Base-by-base conservation (phyloP, 2,888 invertebrate species). In the Xylota segnis region DNA sequence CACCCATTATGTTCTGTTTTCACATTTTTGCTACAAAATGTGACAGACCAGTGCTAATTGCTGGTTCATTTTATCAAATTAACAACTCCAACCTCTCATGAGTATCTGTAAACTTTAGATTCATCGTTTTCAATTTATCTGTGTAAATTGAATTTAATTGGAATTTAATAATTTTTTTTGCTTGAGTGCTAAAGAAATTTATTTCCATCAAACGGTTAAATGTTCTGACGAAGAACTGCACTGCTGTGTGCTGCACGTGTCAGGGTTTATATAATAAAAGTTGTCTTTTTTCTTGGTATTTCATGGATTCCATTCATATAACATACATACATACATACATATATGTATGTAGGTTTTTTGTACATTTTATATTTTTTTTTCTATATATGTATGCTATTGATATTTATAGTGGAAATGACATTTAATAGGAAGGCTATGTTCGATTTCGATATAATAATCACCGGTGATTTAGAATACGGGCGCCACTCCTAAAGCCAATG, bases 31-130 rank as follows among this genome's bases (percentile, higher is more conserved):
- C 86, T 77, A 77, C 86, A 72, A 88, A 87, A 87, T 87, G 45
- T 88, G 66, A 78, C 88, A 87, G 45, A 18, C 52, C 50, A 61
- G 68, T 77, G 88, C 70, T 88, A 88, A 88, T 86, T 87, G 83
- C 58, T 79, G 83, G 82, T 83, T 87, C 86, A 86, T 87, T 88
- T 87, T 74, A 87, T 87, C 65, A 74, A 88, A 88, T 88, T 88
- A 88, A 76, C 88, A 87, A 27, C 68, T 86, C 27, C 32, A 66
- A 68, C 12, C 16, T 77, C 72, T 82, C 72, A 77, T 77, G 76
- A 86, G 86, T 82, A 86, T 72, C 18, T 82, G 76, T 77, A 82
- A 72, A 86, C 68, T 82, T 63, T 54, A 40, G 50, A 76, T 81
- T 72, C 61, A 76, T 76, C 76, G 37, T 70, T 75, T 79, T 56